Evolutionary conservation across 2,888 invertebrate genomes (phyloP), one percentile per base, ranked within the genome.

Genomic region (Spisula subtruncata): DNA sequence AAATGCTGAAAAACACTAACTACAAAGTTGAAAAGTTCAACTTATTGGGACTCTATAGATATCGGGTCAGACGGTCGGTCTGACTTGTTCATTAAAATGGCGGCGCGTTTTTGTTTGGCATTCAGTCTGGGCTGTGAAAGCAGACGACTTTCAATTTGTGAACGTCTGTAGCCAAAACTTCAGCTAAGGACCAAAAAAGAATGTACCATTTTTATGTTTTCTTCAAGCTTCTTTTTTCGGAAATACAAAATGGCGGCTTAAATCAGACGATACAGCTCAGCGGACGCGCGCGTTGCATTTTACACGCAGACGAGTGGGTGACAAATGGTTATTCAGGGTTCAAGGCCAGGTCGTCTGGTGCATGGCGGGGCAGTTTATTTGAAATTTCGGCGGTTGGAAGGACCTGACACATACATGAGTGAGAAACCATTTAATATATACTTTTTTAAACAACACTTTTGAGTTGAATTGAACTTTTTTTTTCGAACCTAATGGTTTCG

Each of bases 31-130:
- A 66, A 66, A 66, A 66, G 60, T n/a, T 66, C n/a, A 41, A 66
- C 10, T 66, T 14, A 8, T 66, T 12, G 25, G 8, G n/a, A 25
- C 10, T 25, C 60, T 10, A 25, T 66, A 1, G 2, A 66, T 6
- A 66, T 25, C 60, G 10, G 60, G n/a, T 5, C n/a, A 46, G 83
- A 83, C 83, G 83, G 83, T 83, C 83, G 60, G 6, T 25, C 35
- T 83, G 83, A 83, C 83, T 83, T 46, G 83, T 41, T 83, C 66
- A 66, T 66, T 71, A 83, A 83, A 60, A 83, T 83, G 66, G 66
- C 83, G 16, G 66, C 20, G 41, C 25, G 32, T 46, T 56, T 46
- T 56, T 35, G 71, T 41, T 46, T 71, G 71, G 83, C 83, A 66
- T 83, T 8, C 56, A 48, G 83, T 83, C 83, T 83, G 71, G 83